Percentiles rank a stretch among this genome's conserved stretches.
phyloP scores from a whole-genome alignment of 2,113 vertebrate genomes.

The Rhombomys opimus region DNA sequence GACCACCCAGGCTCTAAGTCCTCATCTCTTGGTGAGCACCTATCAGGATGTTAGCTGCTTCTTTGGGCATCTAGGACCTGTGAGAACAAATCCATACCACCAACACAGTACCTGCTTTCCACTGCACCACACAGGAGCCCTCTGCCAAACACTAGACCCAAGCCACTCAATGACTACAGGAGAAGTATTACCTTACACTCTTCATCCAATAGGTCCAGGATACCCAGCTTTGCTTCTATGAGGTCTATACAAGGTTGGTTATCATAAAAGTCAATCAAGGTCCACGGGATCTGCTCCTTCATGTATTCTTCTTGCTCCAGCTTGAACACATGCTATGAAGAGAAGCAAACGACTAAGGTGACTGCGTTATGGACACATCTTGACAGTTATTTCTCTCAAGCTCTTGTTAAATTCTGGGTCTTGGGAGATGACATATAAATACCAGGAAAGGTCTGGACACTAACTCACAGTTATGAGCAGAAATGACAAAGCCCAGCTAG shows the following conservation, averaged over 20 bases:
- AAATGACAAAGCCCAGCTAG: neutral
- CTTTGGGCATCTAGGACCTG: neutral
- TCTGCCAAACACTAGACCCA: neutral
- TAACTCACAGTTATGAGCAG: neutral
- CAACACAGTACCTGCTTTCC: neutral
- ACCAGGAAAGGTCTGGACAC: neutral
- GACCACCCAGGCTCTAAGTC: neutral
- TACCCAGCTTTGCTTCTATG: conserved; percentile 95
- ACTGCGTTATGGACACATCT: fast-evolving
- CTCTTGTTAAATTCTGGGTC: neutral
- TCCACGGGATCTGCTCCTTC: conserved; percentile 98
- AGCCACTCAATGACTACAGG: fast-evolving
- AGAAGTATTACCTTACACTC: conserved; percentile 93
- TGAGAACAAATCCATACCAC: neutral
- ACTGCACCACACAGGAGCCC: neutral
- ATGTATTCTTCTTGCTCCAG: conserved; percentile 98
- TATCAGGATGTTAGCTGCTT: neutral
- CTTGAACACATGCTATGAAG: conserved; percentile 95
- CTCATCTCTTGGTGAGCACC: neutral
- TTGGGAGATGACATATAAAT: neutral
- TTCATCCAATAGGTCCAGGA: conserved; percentile 97
- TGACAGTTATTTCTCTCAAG: neutral
- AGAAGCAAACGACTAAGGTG: conserved; percentile 5
- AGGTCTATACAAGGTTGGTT: conserved; percentile 98
- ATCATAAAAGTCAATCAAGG: conserved; percentile 95